Evolutionary conservation across 37 sponge, comb jelly and placozoan species (phyloP).

Genomic region (Tethya wilhelma): DNA sequence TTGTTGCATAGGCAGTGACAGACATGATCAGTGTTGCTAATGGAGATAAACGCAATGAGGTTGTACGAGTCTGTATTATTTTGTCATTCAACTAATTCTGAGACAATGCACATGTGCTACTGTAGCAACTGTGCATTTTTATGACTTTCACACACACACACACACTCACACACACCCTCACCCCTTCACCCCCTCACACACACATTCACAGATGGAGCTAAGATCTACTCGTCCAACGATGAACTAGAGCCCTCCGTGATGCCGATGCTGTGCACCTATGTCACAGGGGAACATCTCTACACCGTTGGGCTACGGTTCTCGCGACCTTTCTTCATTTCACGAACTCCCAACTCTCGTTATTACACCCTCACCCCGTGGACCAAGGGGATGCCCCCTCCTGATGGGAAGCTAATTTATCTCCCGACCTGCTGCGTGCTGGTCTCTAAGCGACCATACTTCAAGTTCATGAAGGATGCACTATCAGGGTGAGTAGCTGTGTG

Average conservation of each 20-base stretch:
- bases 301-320: slow-evolving; percentile 47
- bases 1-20: no score
- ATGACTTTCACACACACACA: background rate
- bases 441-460: slow-evolving; percentile 61
- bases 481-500: slow-evolving; percentile 45
- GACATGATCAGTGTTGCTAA: no score
- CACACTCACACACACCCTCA: background rate
- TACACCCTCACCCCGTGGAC: slow-evolving; percentile 37
- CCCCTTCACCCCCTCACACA: background rate
- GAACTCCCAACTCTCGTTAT: background rate
- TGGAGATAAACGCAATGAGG: no score
- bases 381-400: background rate
- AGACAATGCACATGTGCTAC: no score
- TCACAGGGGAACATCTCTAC: slow-evolving; percentile 38
- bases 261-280: slow-evolving; percentile 59
- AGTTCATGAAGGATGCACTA: slow-evolving; percentile 71
- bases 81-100: no score
- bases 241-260: slow-evolving; percentile 50
- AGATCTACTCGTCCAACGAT: slow-evolving; percentile 10
- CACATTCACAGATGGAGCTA: slow-evolving; percentile 47
- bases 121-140: no score
- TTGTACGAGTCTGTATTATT: no score
- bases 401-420: slow-evolving; percentile 50
- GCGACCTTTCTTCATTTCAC: slow-evolving; percentile 64
- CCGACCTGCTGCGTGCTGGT: slow-evolving; percentile 65